Conservation (phyloP, 1,140 invertebrate genomes). For the Bacillus rossius region DNA sequence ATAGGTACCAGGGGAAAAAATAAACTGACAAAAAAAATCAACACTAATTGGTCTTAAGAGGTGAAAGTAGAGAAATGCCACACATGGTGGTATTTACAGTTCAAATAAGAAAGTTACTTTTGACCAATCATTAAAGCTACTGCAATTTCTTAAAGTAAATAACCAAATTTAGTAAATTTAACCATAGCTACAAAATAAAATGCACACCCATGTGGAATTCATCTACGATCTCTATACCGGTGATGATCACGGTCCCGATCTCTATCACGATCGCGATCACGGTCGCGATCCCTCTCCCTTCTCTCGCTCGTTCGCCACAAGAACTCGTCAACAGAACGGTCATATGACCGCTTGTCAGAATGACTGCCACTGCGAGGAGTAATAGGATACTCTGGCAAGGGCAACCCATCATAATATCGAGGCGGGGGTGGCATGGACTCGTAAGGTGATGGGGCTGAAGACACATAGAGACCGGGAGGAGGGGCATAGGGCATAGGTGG, state of each 20-base stretch:
- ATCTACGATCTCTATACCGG: slow-evolving; percentile 22
- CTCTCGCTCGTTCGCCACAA: slow-evolving; percentile 72
- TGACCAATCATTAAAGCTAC: no score
- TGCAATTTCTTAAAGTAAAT: no score
- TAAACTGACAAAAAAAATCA: no score
- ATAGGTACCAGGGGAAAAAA: no score
- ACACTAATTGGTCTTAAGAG: no score
- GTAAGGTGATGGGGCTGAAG: slow-evolving; percentile 53
- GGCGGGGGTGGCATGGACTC: slow-evolving; percentile 67
- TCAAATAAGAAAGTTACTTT: no score
- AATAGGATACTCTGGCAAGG: slow-evolving; percentile 53
- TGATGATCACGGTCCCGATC: slow-evolving; percentile 30
- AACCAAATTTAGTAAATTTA: no score
- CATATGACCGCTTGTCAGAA: slow-evolving; percentile 70
- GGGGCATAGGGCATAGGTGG: slow-evolving; percentile 66
- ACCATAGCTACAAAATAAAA: no score
- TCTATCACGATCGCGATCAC: slow-evolving; percentile 23
- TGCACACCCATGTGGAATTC: no score
- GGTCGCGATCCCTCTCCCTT: slow-evolving; percentile 36
- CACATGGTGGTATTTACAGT: no score
- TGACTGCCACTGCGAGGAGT: slow-evolving; percentile 32
- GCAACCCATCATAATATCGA: slow-evolving; percentile 72
- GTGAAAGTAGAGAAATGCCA: no score
- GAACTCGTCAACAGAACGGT: slow-evolving; percentile 87
- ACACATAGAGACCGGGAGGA: slow-evolving; percentile 51